phyloP scores from a whole-genome alignment of 1,140 invertebrate species.

The Daktulosphaira vitifoliae region DNA sequence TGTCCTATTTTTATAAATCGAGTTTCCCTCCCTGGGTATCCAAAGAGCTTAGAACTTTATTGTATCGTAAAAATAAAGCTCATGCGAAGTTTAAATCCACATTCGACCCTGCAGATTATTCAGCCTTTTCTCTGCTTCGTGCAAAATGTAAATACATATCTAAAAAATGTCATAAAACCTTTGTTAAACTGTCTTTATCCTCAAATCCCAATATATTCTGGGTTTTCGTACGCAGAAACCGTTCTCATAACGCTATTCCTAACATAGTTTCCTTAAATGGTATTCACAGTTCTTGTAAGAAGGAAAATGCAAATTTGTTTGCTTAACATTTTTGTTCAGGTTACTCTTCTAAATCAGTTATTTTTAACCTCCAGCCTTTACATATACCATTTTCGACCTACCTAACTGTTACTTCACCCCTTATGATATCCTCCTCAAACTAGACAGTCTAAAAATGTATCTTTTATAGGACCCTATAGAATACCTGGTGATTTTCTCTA shows the following conservation, averaged over 20 bases:
- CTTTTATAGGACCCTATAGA: too few species aligned
- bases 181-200: not conserved
- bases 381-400: too few species aligned
- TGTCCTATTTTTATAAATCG: not conserved
- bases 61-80: not conserved
- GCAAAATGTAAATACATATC: not conserved
- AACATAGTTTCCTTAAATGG: not conserved
- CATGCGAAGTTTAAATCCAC: not conserved
- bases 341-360: too few species aligned
- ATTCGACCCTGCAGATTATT: not conserved
- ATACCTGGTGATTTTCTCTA: too few species aligned
- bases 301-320: not conserved
- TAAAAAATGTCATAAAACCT: not conserved
- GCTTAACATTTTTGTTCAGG: not conserved
- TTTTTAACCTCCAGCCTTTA: too few species aligned
- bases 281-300: not conserved
- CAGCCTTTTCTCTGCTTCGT: not conserved
- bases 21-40: not conserved
- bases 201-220: not conserved
- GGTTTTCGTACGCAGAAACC: not conserved
- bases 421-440: too few species aligned
- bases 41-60: not conserved
- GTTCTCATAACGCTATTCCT: not conserved
- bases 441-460: too few species aligned
- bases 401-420: too few species aligned